phyloP scores from a whole-genome alignment of 37 sponge, comb jelly and placozoan species.

The Tethya wilhelma region DNA sequence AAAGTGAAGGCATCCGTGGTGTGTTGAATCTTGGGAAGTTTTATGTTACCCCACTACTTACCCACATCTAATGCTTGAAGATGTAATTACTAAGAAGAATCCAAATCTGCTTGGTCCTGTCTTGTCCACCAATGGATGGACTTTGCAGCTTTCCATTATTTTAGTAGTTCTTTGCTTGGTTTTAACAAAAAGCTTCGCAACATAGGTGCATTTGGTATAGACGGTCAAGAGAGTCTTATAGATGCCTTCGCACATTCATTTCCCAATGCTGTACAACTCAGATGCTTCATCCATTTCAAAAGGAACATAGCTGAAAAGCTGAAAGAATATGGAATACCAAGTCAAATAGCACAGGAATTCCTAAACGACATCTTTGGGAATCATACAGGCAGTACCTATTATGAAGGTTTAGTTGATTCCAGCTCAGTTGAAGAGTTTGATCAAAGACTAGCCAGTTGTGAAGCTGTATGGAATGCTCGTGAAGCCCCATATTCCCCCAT shows the following conservation, averaged over 20 bases:
- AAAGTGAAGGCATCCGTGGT: neutral
- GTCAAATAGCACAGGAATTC: conserved; percentile 23
- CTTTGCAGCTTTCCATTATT: neutral
- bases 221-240: neutral
- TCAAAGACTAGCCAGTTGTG: neutral
- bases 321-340: conserved; percentile 4
- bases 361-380: conserved; percentile 63
- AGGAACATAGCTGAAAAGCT: conserved; percentile 33
- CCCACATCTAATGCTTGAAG: neutral
- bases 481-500: neutral
- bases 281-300: neutral
- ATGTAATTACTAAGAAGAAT: too few relatives aligned
- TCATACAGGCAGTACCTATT: conserved; percentile 5
- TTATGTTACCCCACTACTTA: neutral
- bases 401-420: conserved; percentile 51
- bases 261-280: conserved; percentile 44
- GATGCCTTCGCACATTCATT: conserved; percentile 17
- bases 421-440: conserved; percentile 25
- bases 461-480: conserved; percentile 10
- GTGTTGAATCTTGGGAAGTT: conserved; percentile 20
- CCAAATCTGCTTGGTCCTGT: too few relatives aligned
- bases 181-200: neutral
- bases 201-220: neutral
- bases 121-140: neutral
- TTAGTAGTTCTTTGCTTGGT: neutral